A percentile compares a stretch with the other conserved stretches of the same genome.
These are phyloP conservation scores for Rhinoraja longicauda DNA, from an alignment of 2,797 vertebrate genomes.

Conservation along the genomic window DNA sequence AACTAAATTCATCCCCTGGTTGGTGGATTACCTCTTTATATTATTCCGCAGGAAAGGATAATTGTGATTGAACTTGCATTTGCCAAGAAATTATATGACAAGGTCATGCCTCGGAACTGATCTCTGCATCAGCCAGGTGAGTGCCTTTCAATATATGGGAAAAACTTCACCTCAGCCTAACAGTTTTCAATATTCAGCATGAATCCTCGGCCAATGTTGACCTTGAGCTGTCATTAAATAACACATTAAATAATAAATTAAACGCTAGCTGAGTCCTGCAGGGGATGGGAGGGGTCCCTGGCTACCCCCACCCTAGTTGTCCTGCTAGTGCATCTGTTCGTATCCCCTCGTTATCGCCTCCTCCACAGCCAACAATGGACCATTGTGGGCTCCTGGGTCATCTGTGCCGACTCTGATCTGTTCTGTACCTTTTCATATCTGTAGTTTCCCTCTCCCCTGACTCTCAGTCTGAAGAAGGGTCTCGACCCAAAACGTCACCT, in stretches of 20 bases:
- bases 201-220: not conserved
- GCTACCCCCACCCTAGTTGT: too few species aligned
- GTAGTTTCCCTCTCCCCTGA: too few species aligned
- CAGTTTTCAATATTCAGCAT: not conserved
- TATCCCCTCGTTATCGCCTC: too few species aligned
- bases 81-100: not conserved
- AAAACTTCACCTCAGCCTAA: not conserved
- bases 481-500: too few species aligned
- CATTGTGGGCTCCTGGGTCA: too few species aligned
- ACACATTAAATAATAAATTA: not conserved
- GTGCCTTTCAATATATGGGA: not conserved
- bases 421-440: too few species aligned
- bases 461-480: too few species aligned
- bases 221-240: conserved; percentile 5
- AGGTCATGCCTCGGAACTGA: not conserved
- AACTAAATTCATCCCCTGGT: not conserved
- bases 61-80: not conserved
- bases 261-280: too few species aligned
- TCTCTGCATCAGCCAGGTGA: not conserved
- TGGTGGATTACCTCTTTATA: not conserved
- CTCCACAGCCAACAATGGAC: too few species aligned
- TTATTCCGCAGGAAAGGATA: not conserved
- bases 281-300: too few species aligned
- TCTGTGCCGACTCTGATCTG: too few species aligned
- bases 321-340: too few species aligned